phyloP scores from a whole-genome alignment of 2,113 vertebrate species.

The Acinonyx jubatus region DNA sequence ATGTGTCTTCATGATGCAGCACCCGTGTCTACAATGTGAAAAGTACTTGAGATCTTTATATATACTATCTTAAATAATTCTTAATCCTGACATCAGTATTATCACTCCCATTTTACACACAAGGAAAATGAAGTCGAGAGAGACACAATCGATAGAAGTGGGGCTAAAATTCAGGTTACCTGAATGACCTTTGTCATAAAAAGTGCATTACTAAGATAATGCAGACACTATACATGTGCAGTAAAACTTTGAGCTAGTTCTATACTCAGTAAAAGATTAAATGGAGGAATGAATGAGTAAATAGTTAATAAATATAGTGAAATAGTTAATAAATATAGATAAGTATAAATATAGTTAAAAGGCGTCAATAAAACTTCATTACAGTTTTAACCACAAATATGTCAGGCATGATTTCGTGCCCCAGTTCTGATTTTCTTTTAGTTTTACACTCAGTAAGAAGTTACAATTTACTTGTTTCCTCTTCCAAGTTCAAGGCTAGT shows the following conservation, averaged over 20 bases:
- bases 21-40: neutral
- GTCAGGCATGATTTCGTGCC: neutral
- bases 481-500: neutral
- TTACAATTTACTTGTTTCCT: neutral
- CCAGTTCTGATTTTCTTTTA: neutral
- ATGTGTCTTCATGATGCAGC: neutral
- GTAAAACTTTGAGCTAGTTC: neutral
- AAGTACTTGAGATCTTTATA: neutral
- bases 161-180: neutral
- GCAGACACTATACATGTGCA: neutral
- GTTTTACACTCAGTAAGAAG: neutral
- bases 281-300: neutral
- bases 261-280: neutral
- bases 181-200: neutral
- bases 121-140: neutral
- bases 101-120: neutral
- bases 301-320: neutral
- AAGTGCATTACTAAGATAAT: neutral
- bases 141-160: neutral
- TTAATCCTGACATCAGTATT: neutral
- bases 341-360: neutral
- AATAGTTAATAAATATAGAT: neutral
- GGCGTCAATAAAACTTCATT: neutral
- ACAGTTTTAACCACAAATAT: neutral
- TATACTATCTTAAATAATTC: neutral